Evolutionary conservation across 2,113 vertebrate species (phyloP), one percentile per base, ranked within the genome.

Genomic region (Phylloscopus whistleri): DNA sequence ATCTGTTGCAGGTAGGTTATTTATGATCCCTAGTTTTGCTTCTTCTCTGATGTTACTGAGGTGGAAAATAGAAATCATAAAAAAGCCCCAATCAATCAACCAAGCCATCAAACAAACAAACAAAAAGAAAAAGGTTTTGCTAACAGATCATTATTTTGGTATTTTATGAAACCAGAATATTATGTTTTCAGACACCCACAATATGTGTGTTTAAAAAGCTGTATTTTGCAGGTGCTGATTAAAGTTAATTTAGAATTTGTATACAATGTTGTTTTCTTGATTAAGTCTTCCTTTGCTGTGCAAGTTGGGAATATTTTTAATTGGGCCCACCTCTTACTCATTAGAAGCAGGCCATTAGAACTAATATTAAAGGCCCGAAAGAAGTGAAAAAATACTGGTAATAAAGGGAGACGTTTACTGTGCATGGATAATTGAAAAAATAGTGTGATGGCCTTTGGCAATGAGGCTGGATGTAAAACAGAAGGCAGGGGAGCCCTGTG

Each of bases 351-450:
- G 19, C 44, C 58, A 85, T 91, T 96, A 85, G 93, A 93, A 64
- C 48, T 16, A 66, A 68, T 64, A 82, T 52, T 87, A 66, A 94
- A 90, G 53, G 80, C 16, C 51, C 90, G 46, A 88, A 96, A 83
- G 22, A 53, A 94, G 55, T 66, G 0, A 27, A 83, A 89, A 77
- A 85, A 9, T 43, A 79, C 28, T 53, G 11, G 26, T 69, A 73
- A 83, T 78, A 89, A 93, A 87, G 37, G 20, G 26, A 85, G 43
- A 84, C 3, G 2, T 88, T 94, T 90, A 66, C 66, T 89, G 52
- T 55, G 44, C 35, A 55, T 18, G 75, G 56, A 84, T 95, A 94
- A 93, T 91, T 89, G 81, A 91, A 96, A 87, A 89, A 68, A 33
- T 63, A 55, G 14, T 19, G 33, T n/a, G 43, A 91, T 63, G 59